phyloP scores from a whole-genome alignment of 2,797 vertebrate species.

The Gadopsis marmoratus region DNA sequence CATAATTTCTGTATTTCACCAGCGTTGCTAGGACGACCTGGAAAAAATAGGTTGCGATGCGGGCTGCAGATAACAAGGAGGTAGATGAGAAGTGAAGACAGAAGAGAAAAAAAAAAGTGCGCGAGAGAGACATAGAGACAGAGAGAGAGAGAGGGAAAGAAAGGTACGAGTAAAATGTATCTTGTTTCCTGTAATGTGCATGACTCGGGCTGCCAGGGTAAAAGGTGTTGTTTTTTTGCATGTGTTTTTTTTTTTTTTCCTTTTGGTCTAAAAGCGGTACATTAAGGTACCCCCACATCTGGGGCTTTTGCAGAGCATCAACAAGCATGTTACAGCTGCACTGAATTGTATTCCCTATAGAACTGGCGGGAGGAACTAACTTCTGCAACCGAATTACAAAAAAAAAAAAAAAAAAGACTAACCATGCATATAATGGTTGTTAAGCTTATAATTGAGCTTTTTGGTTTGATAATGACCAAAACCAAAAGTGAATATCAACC shows the following conservation, averaged over 20 bases:
- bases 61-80: conserved; percentile 80
- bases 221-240: conserved; percentile 31
- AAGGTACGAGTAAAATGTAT: conserved; percentile 32
- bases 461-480: neutral
- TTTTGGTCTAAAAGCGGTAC: conserved; percentile 55
- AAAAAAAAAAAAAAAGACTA: neutral
- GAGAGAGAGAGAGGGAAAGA: conserved; percentile 11
- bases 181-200: conserved; percentile 72
- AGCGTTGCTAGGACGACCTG: conserved; percentile 84
- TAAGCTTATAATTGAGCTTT: neutral
- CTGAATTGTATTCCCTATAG: conserved; percentile 1
- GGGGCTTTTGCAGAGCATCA: conserved; percentile 61
- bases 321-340: conserved; percentile 55
- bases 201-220: conserved; percentile 38
- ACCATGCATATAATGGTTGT: neutral
- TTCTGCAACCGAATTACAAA: neutral
- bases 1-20: conserved; percentile 72
- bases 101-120: conserved; percentile 64
- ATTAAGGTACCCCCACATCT: conserved; percentile 43
- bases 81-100: conserved; percentile 71
- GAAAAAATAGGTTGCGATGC: conserved; percentile 85
- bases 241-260: conserved; percentile 3
- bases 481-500: neutral
- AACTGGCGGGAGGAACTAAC: conserved; percentile 29
- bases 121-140: conserved; percentile 20